These are phyloP conservation scores for Drosophila robusta DNA, from an alignment of 2,888 invertebrate genomes.

Conservation along the genomic window DNA sequence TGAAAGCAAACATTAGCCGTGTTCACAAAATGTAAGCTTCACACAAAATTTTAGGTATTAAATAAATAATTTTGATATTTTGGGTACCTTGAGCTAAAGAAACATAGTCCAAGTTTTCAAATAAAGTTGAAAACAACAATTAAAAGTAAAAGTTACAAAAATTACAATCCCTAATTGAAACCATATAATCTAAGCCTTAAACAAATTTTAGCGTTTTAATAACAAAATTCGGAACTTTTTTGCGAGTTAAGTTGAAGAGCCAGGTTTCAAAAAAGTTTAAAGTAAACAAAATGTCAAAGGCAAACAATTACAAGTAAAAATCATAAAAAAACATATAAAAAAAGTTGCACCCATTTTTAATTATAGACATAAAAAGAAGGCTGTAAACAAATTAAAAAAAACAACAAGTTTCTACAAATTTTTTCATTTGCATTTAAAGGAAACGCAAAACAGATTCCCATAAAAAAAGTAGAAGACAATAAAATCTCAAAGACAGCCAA, in stretches of 20 bases:
- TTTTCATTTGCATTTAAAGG: too few relatives aligned
- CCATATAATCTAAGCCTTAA: background rate
- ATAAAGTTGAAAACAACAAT: background rate
- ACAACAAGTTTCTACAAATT: too few relatives aligned
- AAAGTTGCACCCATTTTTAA: background rate
- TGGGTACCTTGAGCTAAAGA: background rate
- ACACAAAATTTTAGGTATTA: background rate
- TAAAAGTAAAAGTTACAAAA: background rate
- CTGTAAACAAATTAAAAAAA: too few relatives aligned
- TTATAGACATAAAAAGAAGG: too few relatives aligned
- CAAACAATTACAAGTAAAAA: background rate
- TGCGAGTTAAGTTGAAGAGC: background rate
- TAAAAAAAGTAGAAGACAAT: too few relatives aligned
- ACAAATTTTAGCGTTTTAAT: background rate
- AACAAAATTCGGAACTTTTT: background rate
- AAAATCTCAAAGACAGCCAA: too few relatives aligned
- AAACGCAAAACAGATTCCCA: too few relatives aligned
- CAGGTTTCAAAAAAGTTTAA: background rate
- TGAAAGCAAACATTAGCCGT: background rate
- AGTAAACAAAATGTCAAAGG: too few relatives aligned
- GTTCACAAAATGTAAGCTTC: conserved; percentile 41
- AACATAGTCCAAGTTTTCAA: background rate
- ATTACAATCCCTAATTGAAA: background rate
- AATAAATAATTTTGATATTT: background rate
- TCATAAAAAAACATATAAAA: background rate